Conservation (phyloP, 2,113 vertebrate genomes). For the Chitala chitala region DNA sequence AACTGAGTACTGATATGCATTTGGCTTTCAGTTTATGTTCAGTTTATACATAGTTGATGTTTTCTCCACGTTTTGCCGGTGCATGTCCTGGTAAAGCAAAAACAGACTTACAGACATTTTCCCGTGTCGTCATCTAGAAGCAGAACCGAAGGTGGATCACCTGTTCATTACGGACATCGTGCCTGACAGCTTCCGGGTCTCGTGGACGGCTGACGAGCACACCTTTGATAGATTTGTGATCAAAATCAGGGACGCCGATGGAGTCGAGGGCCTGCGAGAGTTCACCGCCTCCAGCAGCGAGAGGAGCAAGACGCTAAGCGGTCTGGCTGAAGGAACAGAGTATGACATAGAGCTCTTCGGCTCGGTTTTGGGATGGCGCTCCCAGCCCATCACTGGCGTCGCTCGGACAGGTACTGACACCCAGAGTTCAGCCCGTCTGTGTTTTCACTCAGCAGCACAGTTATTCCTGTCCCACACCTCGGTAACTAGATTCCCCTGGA, state of each 20-base stretch:
- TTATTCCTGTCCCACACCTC: too few relatives aligned
- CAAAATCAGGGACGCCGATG: constrained; percentile 84
- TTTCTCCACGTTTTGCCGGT: neutral
- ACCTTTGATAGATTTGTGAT: constrained; percentile 87
- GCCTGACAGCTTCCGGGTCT: constrained; percentile 78
- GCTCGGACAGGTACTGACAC: constrained; percentile 90
- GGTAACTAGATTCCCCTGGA: too few relatives aligned
- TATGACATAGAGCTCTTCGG: constrained; percentile 90
- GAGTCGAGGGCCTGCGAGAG: constrained; percentile 71
- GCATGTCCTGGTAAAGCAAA: neutral
- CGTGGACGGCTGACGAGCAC: constrained; percentile 83
- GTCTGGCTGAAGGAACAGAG: constrained; percentile 79
- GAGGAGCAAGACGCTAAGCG: constrained; percentile 74
- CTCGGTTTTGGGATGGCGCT: constrained; percentile 72
- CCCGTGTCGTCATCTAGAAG: constrained; percentile 71
- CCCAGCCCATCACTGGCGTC: constrained; percentile 72
- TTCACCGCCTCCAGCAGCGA: constrained; percentile 64
- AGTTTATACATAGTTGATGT: too few relatives aligned
- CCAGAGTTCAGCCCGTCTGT: too few relatives aligned
- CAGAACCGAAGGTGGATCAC: constrained; percentile 89
- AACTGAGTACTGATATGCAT: too few relatives aligned
- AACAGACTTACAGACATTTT: constrained; percentile 28
- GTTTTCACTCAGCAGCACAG: constrained; percentile 1
- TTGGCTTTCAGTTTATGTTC: neutral
- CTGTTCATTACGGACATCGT: constrained; percentile 83